These are phyloP conservation scores for Sphaerodactylus townsendi DNA, from an alignment of 2,113 vertebrate species.

Conservation along the genomic window DNA sequence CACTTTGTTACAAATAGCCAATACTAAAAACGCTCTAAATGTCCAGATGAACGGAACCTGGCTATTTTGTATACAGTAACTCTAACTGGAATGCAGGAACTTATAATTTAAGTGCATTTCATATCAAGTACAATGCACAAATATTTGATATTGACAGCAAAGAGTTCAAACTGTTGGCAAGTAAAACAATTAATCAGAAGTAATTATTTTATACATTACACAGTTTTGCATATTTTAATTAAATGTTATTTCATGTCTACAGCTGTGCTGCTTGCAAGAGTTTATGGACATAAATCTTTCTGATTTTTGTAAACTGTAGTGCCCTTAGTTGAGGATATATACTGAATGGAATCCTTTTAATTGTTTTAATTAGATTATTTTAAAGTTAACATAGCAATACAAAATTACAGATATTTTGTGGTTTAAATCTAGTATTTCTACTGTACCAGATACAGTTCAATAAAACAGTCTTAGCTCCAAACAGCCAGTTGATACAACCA, in stretches of 20 bases:
- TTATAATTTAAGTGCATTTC: neutral
- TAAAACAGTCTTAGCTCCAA: neutral
- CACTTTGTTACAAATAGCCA: neutral
- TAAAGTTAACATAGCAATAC: neutral
- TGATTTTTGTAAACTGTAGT: neutral
- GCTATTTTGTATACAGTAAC: neutral
- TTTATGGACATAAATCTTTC: neutral
- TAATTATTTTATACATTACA: constrained; percentile 13
- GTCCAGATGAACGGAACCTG: neutral
- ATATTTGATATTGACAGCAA: neutral
- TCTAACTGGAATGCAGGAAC: neutral
- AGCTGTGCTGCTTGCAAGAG: neutral
- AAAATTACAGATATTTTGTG: neutral
- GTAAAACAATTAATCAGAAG: neutral
- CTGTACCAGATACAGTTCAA: neutral
- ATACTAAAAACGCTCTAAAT: neutral
- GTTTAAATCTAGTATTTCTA: neutral
- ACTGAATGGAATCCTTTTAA: neutral
- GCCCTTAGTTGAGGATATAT: neutral
- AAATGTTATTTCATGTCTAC: neutral
- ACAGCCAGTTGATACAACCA: neutral
- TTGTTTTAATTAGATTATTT: neutral
- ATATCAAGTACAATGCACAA: neutral
- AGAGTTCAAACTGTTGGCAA: neutral
- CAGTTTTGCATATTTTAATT: constrained; percentile 13